Evolutionary conservation across 2,797 vertebrate genomes (phyloP).

Genomic region (Cyprinodon diabolis): DNA sequence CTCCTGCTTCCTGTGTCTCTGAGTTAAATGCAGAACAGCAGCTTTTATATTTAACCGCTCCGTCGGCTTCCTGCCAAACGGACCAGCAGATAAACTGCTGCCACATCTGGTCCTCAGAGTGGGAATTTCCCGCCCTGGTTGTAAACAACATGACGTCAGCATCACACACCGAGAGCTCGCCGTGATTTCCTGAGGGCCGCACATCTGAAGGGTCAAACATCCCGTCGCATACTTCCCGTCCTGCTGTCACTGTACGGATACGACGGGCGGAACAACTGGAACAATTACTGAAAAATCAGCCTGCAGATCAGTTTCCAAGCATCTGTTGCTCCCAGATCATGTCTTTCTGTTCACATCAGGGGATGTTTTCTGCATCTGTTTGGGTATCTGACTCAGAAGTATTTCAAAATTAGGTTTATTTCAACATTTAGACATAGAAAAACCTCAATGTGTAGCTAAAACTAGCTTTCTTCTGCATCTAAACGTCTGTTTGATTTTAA

Average conservation of each 20-base stretch:
- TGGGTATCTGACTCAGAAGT: background rate
- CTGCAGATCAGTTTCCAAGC: background rate
- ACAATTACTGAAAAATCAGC: background rate
- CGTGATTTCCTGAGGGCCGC: constrained; percentile 33
- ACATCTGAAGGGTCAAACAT: constrained; percentile 39
- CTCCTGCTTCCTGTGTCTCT: constrained; percentile 8
- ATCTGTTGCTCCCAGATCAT: too few relatives aligned
- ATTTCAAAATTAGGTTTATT: background rate
- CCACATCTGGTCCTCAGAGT: constrained; percentile 44
- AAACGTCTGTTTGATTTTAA: background rate
- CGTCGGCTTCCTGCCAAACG: constrained; percentile 18
- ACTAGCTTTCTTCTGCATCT: background rate
- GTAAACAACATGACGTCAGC: constrained; percentile 50
- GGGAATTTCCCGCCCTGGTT: constrained; percentile 38
- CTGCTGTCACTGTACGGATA: constrained; percentile 10
- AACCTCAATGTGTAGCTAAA: background rate
- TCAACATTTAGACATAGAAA: background rate
- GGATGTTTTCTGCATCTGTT: background rate
- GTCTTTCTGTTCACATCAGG: background rate
- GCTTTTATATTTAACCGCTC: background rate
- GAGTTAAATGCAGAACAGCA: background rate
- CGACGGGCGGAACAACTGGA: background rate
- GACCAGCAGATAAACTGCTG: constrained; percentile 31
- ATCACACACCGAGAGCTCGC: background rate
- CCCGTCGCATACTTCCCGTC: constrained; percentile 49